Percentiles rank a stretch among this genome's conserved stretches.
These are phyloP conservation scores for Drosophila grimshawi DNA, from an alignment of 1,140 invertebrate genomes.

Conservation along the genomic window DNA sequence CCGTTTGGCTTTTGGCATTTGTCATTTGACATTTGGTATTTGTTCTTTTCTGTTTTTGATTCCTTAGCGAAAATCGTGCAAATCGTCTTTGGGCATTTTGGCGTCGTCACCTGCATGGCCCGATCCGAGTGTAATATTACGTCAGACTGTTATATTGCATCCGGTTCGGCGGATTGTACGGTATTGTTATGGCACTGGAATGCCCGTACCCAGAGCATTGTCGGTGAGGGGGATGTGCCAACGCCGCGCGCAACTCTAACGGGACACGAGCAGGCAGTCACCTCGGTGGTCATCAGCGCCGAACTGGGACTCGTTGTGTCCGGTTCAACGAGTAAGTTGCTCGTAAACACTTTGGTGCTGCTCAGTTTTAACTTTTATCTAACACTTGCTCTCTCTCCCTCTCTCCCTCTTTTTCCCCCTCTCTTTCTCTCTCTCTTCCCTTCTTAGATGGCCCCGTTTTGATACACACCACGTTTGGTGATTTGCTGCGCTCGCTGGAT, in stretches of 20 bases:
- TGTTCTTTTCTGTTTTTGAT: constrained; percentile 48
- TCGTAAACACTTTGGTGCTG: background rate
- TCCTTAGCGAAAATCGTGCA: constrained; percentile 95
- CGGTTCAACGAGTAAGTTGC: constrained; percentile 90
- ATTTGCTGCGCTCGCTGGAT: constrained; percentile 96
- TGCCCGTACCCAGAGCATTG: constrained; percentile 96
- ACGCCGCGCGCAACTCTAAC: constrained; percentile 98
- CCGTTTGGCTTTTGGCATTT: background rate
- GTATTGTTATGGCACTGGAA: constrained; percentile 99
- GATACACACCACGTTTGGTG: constrained; percentile 99
- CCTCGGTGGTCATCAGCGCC: constrained; percentile 97
- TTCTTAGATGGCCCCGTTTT: constrained; percentile 95
- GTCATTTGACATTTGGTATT: too few relatives aligned
- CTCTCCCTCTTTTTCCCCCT: background rate
- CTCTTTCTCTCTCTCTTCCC: background rate
- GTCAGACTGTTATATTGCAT: constrained; percentile 99
- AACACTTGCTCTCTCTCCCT: background rate
- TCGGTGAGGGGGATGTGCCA: constrained; percentile 97
- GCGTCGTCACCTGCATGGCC: constrained; percentile 98
- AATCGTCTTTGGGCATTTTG: constrained; percentile 99
- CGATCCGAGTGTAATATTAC: constrained; percentile 99
- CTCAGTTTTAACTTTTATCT: background rate
- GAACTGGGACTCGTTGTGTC: constrained; percentile 99
- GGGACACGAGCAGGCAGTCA: constrained; percentile 97
- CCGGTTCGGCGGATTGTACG: constrained; percentile 98